Percentiles rank a stretch among this genome's conserved stretches.
Conservation (phyloP, 2,113 vertebrate genomes). For the Cynopterus brachyotis region DNA sequence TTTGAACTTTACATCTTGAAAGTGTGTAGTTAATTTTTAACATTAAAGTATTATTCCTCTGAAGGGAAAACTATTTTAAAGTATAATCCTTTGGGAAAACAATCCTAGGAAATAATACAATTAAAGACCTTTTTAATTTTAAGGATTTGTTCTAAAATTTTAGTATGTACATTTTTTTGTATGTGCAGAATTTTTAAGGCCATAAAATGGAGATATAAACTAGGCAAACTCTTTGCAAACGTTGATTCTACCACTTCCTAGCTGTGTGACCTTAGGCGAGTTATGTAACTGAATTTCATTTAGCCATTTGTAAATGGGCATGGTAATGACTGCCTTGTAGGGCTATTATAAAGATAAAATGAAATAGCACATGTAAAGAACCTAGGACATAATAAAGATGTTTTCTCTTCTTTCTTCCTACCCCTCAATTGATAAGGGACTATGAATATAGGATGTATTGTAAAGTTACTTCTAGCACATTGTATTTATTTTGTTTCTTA, state of each 20-base stretch:
- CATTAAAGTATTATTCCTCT: not conserved
- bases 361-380: not conserved
- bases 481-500: constrained; percentile 68
- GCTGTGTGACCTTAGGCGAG: not conserved
- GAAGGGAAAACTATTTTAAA: not conserved
- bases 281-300: not conserved
- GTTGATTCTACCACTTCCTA: not conserved
- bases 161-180: not conserved
- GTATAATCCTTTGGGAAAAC: not conserved
- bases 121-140: not conserved
- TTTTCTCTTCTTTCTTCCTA: constrained; percentile 9
- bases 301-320: not conserved
- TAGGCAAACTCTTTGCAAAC: not conserved
- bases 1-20: constrained; percentile 44
- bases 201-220: not conserved
- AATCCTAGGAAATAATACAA: not conserved
- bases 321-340: not conserved
- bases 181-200: not conserved
- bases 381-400: not conserved
- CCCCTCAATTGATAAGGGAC: not conserved
- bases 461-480: not conserved
- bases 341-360: not conserved
- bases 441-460: not conserved
- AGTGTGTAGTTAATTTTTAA: not conserved
- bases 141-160: not conserved